These are phyloP conservation scores for Hypomecis atomaria DNA, from an alignment of 2,888 invertebrate species.

Conservation along the genomic window DNA sequence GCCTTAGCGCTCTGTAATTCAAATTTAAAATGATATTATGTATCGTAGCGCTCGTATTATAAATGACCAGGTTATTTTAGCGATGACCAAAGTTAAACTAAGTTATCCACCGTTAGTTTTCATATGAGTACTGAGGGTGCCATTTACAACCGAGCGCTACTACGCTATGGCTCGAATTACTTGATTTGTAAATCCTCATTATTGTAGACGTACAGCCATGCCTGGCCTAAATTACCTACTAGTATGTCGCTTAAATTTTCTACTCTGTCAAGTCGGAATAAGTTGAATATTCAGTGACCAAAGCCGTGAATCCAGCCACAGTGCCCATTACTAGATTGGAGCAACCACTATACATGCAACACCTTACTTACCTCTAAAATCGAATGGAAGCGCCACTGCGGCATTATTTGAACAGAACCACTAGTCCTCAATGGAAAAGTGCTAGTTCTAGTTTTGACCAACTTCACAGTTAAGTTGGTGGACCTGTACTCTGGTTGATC, in stretches of 20 bases:
- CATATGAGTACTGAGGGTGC: no score
- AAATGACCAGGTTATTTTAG: no score
- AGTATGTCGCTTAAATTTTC: background rate
- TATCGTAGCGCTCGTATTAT: no score
- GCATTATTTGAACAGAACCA: no score
- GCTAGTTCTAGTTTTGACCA: background rate
- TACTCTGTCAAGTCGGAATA: background rate
- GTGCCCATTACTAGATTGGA: slow-evolving; percentile 27
- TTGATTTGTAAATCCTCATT: background rate
- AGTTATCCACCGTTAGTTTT: no score
- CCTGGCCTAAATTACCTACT: background rate
- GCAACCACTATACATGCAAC: background rate
- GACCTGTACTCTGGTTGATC: slow-evolving; percentile 5
- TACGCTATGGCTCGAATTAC: no score
- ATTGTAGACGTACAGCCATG: background rate
- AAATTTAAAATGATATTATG: no score
- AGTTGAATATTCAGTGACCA: slow-evolving; percentile 9
- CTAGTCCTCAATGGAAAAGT: no score
- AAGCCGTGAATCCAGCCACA: slow-evolving; percentile 8
- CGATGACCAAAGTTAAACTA: no score
- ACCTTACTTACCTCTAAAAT: background rate
- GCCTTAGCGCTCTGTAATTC: no score
- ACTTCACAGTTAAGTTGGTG: background rate
- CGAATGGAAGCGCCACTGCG: background rate
- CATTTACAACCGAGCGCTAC: no score